Evolutionary conservation across 2,888 invertebrate species (phyloP).

Genomic region (Nomada fucata): DNA sequence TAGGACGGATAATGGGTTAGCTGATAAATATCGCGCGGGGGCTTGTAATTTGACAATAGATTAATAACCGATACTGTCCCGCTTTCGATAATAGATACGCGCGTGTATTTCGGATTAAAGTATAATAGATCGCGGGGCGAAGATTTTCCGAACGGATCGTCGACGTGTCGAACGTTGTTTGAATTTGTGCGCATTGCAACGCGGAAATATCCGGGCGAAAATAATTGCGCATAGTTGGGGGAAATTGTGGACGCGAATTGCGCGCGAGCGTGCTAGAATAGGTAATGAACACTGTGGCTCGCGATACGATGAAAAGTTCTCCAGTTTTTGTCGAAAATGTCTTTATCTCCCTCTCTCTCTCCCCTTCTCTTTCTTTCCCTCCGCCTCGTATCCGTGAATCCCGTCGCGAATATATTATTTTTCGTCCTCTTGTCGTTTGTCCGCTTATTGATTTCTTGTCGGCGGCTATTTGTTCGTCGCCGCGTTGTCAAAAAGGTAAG

Average conservation of each 20-base stretch:
- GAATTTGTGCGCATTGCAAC: too few relatives aligned
- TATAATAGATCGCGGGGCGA: background rate
- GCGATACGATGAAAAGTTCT: too few relatives aligned
- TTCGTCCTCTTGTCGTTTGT: conserved; percentile 37
- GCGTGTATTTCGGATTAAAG: background rate
- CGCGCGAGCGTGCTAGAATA: too few relatives aligned
- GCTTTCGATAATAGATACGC: background rate
- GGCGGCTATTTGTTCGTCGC: conserved; percentile 44
- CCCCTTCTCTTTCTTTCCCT: background rate
- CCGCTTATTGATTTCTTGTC: conserved; percentile 63
- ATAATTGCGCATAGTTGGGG: too few relatives aligned
- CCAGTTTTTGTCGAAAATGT: too few relatives aligned
- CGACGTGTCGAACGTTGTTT: too few relatives aligned
- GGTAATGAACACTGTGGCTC: too few relatives aligned
- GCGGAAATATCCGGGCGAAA: too few relatives aligned
- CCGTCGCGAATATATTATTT: conserved; percentile 45
- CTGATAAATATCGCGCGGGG: conserved; percentile 13
- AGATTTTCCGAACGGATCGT: too few relatives aligned
- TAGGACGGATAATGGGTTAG: conserved; percentile 29
- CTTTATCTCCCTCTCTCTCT: background rate
- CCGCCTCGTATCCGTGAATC: background rate
- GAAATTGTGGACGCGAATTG: too few relatives aligned
- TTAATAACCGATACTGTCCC: conserved; percentile 34
- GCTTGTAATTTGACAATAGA: conserved; percentile 30
- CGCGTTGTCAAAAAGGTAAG: conserved; percentile 53